These are phyloP conservation scores for Parthenolecanium corni DNA, from an alignment of 2,888 invertebrate species.

Conservation along the genomic window DNA sequence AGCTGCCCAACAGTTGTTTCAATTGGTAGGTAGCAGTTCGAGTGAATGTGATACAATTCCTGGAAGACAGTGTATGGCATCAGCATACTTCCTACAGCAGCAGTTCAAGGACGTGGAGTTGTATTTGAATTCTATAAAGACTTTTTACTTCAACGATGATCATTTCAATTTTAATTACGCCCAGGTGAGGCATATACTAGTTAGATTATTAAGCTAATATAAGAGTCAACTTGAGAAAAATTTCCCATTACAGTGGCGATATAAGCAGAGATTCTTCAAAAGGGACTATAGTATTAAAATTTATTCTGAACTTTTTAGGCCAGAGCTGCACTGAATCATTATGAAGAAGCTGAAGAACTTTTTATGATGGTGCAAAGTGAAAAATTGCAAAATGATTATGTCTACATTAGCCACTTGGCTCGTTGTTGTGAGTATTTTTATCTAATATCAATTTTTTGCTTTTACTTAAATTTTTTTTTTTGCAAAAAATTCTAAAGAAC, in stretches of 20 bases:
- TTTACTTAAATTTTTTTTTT: no score
- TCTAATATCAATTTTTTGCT: neutral
- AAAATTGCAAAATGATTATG: constrained; percentile 67
- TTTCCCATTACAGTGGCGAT: no score
- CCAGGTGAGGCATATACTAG: constrained; percentile 43
- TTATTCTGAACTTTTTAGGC: no score
- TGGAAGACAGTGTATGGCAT: constrained; percentile 96
- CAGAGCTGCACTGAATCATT: constrained; percentile 84
- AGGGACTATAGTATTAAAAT: no score
- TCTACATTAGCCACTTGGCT: constrained; percentile 74
- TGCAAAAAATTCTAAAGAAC: no score
- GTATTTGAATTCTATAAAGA: constrained; percentile 92
- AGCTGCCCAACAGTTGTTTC: constrained; percentile 90
- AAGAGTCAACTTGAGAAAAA: no score
- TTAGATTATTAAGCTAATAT: neutral
- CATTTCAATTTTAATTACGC: constrained; percentile 80
- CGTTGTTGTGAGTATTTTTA: constrained; percentile 56
- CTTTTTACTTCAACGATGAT: constrained; percentile 84
- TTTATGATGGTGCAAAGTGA: constrained; percentile 74
- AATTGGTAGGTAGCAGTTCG: constrained; percentile 88
- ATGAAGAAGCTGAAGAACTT: constrained; percentile 87
- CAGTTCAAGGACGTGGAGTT: constrained; percentile 95
- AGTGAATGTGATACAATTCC: constrained; percentile 97
- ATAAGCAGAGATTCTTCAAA: no score
- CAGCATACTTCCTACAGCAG: constrained; percentile 83